Conservation (phyloP, 1,140 invertebrate genomes). For the Drosophila mauritiana region DNA sequence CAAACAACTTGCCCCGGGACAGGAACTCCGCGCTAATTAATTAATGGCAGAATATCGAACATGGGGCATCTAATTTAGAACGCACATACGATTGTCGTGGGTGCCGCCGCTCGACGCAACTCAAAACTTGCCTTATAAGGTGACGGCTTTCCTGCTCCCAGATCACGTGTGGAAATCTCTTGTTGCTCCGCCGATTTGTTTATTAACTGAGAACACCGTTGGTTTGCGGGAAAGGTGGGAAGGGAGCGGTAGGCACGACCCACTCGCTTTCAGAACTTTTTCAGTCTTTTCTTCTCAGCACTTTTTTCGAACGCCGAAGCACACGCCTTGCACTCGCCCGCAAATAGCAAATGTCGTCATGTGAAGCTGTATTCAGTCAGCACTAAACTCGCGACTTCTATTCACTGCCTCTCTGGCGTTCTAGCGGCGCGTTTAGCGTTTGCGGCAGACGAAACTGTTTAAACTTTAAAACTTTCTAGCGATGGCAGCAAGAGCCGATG, state of each 20-base stretch:
- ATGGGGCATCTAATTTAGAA: conserved; percentile 5
- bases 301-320: background rate
- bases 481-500: too few relatives aligned
- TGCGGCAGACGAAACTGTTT: conserved; percentile 14
- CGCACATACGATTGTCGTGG: conserved; percentile 12
- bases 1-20: conserved; percentile 23
- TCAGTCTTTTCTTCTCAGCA: background rate
- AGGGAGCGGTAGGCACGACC: background rate
- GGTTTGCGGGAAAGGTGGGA: background rate
- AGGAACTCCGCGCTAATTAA: conserved; percentile 4
- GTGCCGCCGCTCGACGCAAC: conserved; percentile 5
- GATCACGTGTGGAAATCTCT: conserved; percentile 10
- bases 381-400: conserved; percentile 2
- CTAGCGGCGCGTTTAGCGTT: background rate
- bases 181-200: conserved; percentile 20
- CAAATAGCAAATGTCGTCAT: background rate
- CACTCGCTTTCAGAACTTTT: conserved; percentile 22
- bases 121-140: conserved; percentile 69
- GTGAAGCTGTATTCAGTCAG: background rate
- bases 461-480: background rate
- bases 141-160: conserved; percentile 21
- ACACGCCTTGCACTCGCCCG: conserved; percentile 7
- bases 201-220: conserved; percentile 8
- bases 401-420: conserved; percentile 2
- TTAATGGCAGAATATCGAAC: conserved; percentile 1